A percentile compares a stretch with the other conserved stretches of the same genome.
These are phyloP conservation scores for Numenius phaeopus DNA, from an alignment of 2,797 vertebrate genomes.

Conservation along the genomic window DNA sequence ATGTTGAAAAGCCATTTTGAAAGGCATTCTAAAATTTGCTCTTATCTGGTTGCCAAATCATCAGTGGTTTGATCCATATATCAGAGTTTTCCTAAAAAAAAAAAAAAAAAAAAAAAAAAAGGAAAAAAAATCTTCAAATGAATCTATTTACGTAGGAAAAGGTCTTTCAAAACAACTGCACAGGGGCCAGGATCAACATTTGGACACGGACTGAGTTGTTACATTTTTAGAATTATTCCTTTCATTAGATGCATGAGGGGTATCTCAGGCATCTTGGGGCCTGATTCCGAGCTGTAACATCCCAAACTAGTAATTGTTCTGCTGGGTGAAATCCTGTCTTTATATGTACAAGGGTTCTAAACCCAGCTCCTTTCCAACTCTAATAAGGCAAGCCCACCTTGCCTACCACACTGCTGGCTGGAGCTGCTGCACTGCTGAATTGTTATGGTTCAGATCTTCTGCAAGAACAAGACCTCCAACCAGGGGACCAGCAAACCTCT, in stretches of 20 bases:
- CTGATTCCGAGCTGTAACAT: slow-evolving; percentile 41
- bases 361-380: not conserved
- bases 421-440: not conserved
- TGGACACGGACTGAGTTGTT: slow-evolving; percentile 72
- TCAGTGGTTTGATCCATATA: slow-evolving; percentile 65
- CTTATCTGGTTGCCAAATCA: slow-evolving; percentile 63
- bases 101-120: not conserved
- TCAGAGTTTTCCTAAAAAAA: not conserved
- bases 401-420: not conserved
- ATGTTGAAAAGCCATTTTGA: slow-evolving; percentile 72
- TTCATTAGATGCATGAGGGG: slow-evolving; percentile 73
- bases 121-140: slow-evolving; percentile 41
- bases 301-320: slow-evolving; percentile 40
- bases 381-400: not conserved
- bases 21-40: not conserved
- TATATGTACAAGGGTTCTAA: not conserved
- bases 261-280: slow-evolving; percentile 35
- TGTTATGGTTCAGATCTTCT: not conserved
- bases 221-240: slow-evolving; percentile 75
- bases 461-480: not conserved
- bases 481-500: not conserved
- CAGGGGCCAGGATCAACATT: slow-evolving; percentile 74
- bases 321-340: not conserved
- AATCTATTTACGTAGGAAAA: slow-evolving; percentile 64
- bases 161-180: slow-evolving; percentile 71